These are phyloP conservation scores for Sphecodes monilicornis DNA, from an alignment of 2,888 invertebrate genomes.

Conservation along the genomic window DNA sequence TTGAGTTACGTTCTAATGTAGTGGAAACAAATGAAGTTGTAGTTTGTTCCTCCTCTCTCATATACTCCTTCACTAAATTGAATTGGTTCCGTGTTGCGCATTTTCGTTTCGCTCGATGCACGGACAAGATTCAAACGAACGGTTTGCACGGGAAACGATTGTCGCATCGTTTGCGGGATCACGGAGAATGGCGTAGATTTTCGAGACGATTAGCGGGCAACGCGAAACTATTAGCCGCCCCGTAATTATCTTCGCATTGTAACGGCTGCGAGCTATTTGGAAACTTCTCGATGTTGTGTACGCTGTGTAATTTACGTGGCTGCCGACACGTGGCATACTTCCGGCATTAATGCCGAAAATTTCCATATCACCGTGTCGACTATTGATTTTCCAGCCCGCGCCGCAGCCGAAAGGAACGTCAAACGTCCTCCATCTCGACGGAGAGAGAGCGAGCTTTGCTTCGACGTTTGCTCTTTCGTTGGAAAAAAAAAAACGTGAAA, in stretches of 20 bases:
- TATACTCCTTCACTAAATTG: too few species aligned
- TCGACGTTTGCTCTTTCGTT: neutral
- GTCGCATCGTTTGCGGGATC: conserved; percentile 4
- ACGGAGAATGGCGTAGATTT: conserved; percentile 38
- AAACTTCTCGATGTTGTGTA: conserved; percentile 32
- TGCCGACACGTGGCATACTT: conserved; percentile 32
- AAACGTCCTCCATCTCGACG: neutral
- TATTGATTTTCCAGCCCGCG: conserved; percentile 32
- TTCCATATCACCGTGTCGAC: conserved; percentile 10
- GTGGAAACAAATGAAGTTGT: too few species aligned
- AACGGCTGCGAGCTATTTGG: conserved; percentile 50
- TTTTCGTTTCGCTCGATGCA: neutral
- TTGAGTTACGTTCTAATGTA: too few species aligned
- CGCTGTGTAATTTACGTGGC: conserved; percentile 50
- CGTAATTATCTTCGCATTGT: conserved; percentile 62
- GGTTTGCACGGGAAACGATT: neutral
- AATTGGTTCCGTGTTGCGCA: neutral
- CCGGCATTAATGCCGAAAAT: conserved; percentile 32
- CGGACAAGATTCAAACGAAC: neutral
- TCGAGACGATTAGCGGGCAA: conserved; percentile 53
- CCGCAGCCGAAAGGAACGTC: neutral
- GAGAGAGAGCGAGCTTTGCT: neutral
- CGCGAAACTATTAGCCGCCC: conserved; percentile 56
- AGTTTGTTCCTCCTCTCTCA: too few species aligned
- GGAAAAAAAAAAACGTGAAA: neutral